Percentiles rank a stretch among this genome's conserved stretches.
These are phyloP conservation scores for Protobothrops flavoviridis DNA, from an alignment of 2,113 vertebrate species.

Conservation along the genomic window DNA sequence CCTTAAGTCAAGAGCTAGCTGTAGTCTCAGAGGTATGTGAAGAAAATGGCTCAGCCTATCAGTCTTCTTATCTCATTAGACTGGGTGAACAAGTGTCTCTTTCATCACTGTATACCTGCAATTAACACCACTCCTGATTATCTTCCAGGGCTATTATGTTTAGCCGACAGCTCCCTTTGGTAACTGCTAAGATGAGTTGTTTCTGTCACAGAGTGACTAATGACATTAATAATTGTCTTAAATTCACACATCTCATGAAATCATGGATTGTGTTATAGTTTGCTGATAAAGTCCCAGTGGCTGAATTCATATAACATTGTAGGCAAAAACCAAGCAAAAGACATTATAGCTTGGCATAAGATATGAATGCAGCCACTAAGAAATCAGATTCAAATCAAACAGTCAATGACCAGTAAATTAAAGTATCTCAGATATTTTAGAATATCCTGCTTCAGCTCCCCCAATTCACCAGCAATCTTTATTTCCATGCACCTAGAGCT, in stretches of 20 bases:
- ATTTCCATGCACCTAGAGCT: not conserved
- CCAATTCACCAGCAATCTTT: not conserved
- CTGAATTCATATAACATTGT: not conserved
- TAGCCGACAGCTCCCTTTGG: not conserved
- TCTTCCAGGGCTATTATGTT: not conserved
- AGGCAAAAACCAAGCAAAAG: not conserved
- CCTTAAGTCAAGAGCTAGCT: not conserved
- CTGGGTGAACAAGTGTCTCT: not conserved
- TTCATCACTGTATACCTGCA: not conserved
- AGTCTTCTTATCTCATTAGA: not conserved
- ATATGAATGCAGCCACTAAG: not conserved
- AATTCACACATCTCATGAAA: not conserved
- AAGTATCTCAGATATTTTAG: not conserved
- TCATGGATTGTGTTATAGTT: not conserved
- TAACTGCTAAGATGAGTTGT: not conserved
- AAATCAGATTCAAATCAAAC: not conserved
- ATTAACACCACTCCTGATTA: not conserved
- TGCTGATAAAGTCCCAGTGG: not conserved
- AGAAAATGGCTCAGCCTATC: constrained; percentile 2
- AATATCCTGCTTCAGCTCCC: not conserved
- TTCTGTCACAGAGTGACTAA: not conserved
- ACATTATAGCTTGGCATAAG: not conserved
- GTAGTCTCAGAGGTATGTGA: not conserved
- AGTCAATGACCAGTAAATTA: not conserved
- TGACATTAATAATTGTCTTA: not conserved